Evolutionary conservation across 2,888 invertebrate species (phyloP).

Genomic region (Ecdyonurus torrentis): DNA sequence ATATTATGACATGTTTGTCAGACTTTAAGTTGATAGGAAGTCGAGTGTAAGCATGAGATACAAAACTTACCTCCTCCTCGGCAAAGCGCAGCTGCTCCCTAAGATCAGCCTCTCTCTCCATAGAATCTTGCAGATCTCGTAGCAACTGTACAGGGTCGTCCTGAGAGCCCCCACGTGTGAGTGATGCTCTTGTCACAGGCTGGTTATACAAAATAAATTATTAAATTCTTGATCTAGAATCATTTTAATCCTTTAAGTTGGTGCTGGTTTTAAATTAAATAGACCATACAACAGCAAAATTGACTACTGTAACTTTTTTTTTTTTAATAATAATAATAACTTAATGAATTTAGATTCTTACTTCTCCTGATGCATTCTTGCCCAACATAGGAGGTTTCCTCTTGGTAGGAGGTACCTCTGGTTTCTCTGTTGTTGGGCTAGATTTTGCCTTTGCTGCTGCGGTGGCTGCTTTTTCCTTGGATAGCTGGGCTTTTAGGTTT

Average conservation of each 20-base stretch:
- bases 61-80: slow-evolving; percentile 63
- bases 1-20: too few relatives aligned
- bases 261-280: too few relatives aligned
- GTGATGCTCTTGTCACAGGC: slow-evolving; percentile 54
- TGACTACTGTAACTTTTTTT: background rate
- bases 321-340: background rate
- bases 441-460: background rate
- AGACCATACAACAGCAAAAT: too few relatives aligned
- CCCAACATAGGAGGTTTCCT: slow-evolving; percentile 40
- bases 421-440: background rate
- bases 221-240: too few relatives aligned
- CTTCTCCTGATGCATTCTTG: slow-evolving; percentile 41
- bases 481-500: background rate
- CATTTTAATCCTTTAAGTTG: too few relatives aligned
- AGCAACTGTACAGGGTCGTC: slow-evolving; percentile 67
- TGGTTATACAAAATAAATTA: too few relatives aligned
- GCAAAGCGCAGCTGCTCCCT: slow-evolving; percentile 83
- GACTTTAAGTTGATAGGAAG: too few relatives aligned
- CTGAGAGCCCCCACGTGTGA: slow-evolving; percentile 62
- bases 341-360: slow-evolving; percentile 18
- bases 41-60: too few relatives aligned
- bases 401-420: slow-evolving; percentile 25
- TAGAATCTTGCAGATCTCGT: slow-evolving; percentile 75
- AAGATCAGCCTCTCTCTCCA: slow-evolving; percentile 85
- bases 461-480: background rate